Base-by-base conservation (phyloP, 30 jellyfish, hydroid and myxozoan genomes). In the Aurelia aurita region DNA sequence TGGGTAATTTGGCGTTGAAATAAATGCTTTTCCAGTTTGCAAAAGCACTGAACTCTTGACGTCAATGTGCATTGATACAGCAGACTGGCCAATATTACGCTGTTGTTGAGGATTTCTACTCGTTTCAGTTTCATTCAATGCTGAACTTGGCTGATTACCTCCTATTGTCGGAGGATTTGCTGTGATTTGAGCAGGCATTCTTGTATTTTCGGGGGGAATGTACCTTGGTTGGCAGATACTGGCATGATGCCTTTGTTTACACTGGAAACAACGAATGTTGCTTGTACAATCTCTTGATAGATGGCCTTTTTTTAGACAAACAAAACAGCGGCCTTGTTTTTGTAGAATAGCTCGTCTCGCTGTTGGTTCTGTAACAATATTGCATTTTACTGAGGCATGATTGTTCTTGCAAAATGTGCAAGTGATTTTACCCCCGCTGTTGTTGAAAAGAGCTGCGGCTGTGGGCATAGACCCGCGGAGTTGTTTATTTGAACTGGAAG, bases 271-370 rank as follows among this genome's bases (percentile, higher is more conserved):
- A 9, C 72, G 27, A 25, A 20, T 9, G n/a, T 59, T 59, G 29
- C 69, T 61, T 20, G 46, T 7, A 51, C 87, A 68, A 29, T 28
- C 79, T 46, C 87, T 55, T 26, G 57, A 35, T 44, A 82, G 21
- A 46, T 69, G 87, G 3, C 87, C 87, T 61, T 62, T 32, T 54
- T 63, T 72, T 28, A 72, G 54, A 65, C 89, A 84, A 58, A 72
- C 88, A 61, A 54, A 84, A 46, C 83, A 72, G 5, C 94, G 76
- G 25, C 82, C 85, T 66, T 71, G 88, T 12, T 72, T 72, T 49
- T 39, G 67, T 14, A 82, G 86, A 69, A 67, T 73, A 20, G 35
- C 63, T 59, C n/a, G 20, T 77, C 84, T 20, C 13, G 20, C 86
- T 26, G 25, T 23, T 15, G 35, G 60, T 12, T 75, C 59, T 23